Evolutionary conservation across 1,140 invertebrate genomes (phyloP).

Genomic region (Caenorhabditis remanei): DNA sequence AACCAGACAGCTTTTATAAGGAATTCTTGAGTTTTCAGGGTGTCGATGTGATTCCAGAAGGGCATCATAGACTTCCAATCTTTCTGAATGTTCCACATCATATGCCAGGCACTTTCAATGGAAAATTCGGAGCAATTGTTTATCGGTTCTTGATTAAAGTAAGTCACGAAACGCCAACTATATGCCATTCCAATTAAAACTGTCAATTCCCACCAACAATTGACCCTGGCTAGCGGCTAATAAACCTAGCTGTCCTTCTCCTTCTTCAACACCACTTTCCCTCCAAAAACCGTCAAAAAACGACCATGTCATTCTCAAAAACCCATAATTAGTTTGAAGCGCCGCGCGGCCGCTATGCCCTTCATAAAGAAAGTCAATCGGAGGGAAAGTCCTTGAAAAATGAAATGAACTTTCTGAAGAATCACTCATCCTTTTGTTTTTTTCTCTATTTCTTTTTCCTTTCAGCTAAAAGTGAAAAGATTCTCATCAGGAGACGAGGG

Average conservation of each 20-base stretch:
- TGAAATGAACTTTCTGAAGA: conserved; percentile 36
- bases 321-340: conserved; percentile 32
- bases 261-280: neutral
- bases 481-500: conserved; percentile 56
- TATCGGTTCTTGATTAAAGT: conserved; percentile 52
- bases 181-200: neutral
- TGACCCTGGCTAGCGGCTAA: conserved; percentile 19
- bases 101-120: conserved; percentile 55
- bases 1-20: no score
- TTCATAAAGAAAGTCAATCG: neutral
- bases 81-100: conserved; percentile 54
- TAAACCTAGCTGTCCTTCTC: conserved; percentile 2
- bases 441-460: neutral
- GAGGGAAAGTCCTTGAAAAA: conserved; percentile 35
- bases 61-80: conserved; percentile 40
- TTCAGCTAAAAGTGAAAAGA: conserved; percentile 51
- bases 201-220: neutral
- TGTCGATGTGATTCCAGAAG: conserved; percentile 49
- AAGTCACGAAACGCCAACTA: neutral
- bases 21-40: conserved; percentile 1
- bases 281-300: neutral
- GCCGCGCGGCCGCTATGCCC: neutral
- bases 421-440: neutral
- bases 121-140: conserved; percentile 55
- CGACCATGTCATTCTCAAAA: conserved; percentile 39